These are phyloP conservation scores for Margarornis squamiger DNA, from an alignment of 2,797 vertebrate genomes.

Conservation along the genomic window DNA sequence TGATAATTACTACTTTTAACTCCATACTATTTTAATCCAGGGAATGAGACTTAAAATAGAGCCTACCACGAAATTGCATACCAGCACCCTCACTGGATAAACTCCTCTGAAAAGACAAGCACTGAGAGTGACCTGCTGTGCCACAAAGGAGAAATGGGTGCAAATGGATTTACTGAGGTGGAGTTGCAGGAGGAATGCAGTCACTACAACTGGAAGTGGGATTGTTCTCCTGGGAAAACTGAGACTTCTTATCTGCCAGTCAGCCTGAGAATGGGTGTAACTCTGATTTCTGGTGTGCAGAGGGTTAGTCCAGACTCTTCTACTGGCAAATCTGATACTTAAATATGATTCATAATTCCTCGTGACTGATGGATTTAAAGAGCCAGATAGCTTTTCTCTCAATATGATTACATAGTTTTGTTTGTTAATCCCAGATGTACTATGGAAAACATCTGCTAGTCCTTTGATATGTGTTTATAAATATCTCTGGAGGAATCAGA, in stretches of 20 bases:
- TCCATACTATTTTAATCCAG: conserved; percentile 23
- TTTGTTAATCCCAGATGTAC: background rate
- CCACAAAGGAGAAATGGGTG: background rate
- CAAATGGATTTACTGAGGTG: background rate
- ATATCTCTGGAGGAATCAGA: background rate
- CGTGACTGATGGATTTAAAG: conserved; percentile 1
- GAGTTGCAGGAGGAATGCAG: background rate
- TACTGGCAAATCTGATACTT: background rate
- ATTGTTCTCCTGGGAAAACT: background rate
- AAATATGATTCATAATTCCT: conserved; percentile 5
- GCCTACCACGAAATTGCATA: background rate
- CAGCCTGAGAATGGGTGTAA: background rate
- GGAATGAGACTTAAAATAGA: conserved; percentile 24
- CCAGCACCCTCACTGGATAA: background rate
- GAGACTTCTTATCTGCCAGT: background rate
- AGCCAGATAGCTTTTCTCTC: background rate
- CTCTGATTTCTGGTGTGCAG: background rate
- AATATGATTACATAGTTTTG: background rate
- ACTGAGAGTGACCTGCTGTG: background rate
- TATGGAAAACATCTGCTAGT: background rate
- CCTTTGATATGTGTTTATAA: background rate
- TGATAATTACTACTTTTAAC: conserved; percentile 48
- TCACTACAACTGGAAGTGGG: background rate
- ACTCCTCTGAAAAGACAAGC: background rate
- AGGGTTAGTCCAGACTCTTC: background rate